phyloP scores from a whole-genome alignment of 1,140 invertebrate genomes.

The Cecropterus lyciades region DNA sequence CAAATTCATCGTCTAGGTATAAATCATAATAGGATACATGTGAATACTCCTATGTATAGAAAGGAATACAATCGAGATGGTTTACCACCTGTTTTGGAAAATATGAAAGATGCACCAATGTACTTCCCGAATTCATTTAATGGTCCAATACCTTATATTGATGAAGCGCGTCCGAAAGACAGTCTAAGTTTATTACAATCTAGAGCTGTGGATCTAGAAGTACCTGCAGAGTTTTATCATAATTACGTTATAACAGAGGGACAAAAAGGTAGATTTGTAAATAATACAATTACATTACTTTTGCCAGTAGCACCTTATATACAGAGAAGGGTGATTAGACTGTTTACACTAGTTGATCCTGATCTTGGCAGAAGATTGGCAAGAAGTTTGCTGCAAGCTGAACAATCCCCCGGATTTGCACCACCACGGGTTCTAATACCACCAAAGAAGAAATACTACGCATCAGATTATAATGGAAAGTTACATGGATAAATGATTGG shows the following conservation, averaged over 20 bases:
- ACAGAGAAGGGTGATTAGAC: slow-evolving; percentile 34
- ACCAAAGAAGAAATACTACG: background rate
- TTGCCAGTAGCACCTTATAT: slow-evolving; percentile 29
- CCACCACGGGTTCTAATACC: slow-evolving; percentile 7
- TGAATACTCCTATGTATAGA: slow-evolving; percentile 92
- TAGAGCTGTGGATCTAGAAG: slow-evolving; percentile 19
- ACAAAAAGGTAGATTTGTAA: slow-evolving; percentile 38
- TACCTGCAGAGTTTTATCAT: slow-evolving; percentile 29
- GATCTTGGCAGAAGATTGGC: slow-evolving; percentile 34
- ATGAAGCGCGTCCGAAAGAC: slow-evolving; percentile 48
- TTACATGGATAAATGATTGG: background rate
- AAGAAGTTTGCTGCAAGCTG: slow-evolving; percentile 11
- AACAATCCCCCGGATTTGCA: slow-evolving; percentile 23
- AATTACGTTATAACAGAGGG: slow-evolving; percentile 19
- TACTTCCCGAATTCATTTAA: slow-evolving; percentile 96
- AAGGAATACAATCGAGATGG: slow-evolving; percentile 95
- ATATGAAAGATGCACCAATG: slow-evolving; percentile 92
- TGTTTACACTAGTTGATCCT: slow-evolving; percentile 32
- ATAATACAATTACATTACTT: slow-evolving; percentile 31
- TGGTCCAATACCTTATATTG: slow-evolving; percentile 86
- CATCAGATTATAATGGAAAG: background rate
- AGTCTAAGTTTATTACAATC: slow-evolving; percentile 31
- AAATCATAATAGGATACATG: slow-evolving; percentile 93
- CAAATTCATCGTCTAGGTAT: slow-evolving; percentile 93
- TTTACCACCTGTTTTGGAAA: slow-evolving; percentile 75